These are phyloP conservation scores for Cheilosia vulpina DNA, from an alignment of 2,888 invertebrate species.

Conservation along the genomic window DNA sequence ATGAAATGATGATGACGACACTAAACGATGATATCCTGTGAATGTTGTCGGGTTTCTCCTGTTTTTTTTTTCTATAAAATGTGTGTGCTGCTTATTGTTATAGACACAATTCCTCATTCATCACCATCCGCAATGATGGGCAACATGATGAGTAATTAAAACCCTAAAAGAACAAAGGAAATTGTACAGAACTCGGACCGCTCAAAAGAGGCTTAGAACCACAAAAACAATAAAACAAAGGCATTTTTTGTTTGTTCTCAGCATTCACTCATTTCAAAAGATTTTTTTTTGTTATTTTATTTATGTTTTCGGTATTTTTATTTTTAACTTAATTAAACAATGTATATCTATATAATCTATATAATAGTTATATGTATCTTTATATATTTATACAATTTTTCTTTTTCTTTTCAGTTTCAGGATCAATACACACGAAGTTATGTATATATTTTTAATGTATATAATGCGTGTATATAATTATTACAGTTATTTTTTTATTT, in stretches of 20 bases:
- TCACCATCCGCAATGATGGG: background rate
- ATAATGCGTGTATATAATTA: conserved; percentile 51
- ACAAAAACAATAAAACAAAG: conserved; percentile 41
- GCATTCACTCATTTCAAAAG: conserved; percentile 25
- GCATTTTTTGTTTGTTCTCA: conserved; percentile 25
- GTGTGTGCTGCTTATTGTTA: conserved; percentile 23
- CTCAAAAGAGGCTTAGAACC: background rate
- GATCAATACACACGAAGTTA: conserved; percentile 62
- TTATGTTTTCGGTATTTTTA: conserved; percentile 9
- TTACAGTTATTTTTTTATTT: conserved; percentile 34
- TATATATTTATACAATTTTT: conserved; percentile 49
- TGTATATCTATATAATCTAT: conserved; percentile 58
- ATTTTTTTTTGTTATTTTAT: conserved; percentile 37
- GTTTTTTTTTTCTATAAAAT: conserved; percentile 23
- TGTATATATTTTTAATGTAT: conserved; percentile 56
- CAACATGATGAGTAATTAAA: conserved; percentile 55
- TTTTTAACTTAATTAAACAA: conserved; percentile 67
- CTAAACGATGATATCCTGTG: conserved; percentile 42
- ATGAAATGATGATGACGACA: conserved; percentile 33
- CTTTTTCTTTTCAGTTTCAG: conserved; percentile 54
- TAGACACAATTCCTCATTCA: background rate
- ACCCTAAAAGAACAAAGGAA: conserved; percentile 30
- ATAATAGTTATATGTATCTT: conserved; percentile 61
- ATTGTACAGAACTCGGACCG: background rate
- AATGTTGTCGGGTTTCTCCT: conserved; percentile 1